Evolutionary conservation across 2,113 vertebrate genomes (phyloP), one percentile per base, ranked within the genome.

Genomic region (Oryzias curvinotus): DNA sequence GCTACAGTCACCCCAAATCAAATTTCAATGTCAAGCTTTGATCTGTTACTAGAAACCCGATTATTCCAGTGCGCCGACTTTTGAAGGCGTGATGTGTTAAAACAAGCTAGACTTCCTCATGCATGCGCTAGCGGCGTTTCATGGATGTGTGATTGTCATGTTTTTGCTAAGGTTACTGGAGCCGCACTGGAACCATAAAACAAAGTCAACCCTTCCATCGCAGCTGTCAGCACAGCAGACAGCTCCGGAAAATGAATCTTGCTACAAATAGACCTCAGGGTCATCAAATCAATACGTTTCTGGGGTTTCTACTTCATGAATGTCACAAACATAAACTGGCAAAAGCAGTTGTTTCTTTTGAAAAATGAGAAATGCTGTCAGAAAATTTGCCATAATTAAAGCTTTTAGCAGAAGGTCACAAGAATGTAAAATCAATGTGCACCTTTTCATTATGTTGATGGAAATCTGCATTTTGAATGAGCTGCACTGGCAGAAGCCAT

Each of bases 201-300:
- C 18, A 17, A 46, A 19, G 52, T 66, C 15, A 57, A 53, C 6
- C 0, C 5, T 48, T 26, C 0, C 2, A 56, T 47, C 49, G 53
- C 23, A 41, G 13, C 28, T 55, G 5, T 17, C 3, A 51, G 5
- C 14, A 6, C 14, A 45, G 19, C 21, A 57, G 16, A 13, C 45
- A 21, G 21, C 15, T 23, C 42, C n/a, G 17, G 17, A 47, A 30
- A n/a, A 4, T 3, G 30, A 30, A 26, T 50, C 52, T 17, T 47
- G 0, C 49, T n/a, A 44, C 47, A 28, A 7, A 23, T 15, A 54
- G 52, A 21, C 41, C 43, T 48, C 6, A 21, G n/a, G 21, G 36
- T 65, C 51, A 50, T 13, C 43, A 44, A 65, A 66, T 62, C 67
- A 57, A 60, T 61, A 16, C 1, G 7, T 42, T 47, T 66, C 26